Percentiles rank a stretch among this genome's conserved stretches.
Evolutionary conservation across 2,888 invertebrate genomes (phyloP).

Genomic region (Scaptomyza polygonia): DNA sequence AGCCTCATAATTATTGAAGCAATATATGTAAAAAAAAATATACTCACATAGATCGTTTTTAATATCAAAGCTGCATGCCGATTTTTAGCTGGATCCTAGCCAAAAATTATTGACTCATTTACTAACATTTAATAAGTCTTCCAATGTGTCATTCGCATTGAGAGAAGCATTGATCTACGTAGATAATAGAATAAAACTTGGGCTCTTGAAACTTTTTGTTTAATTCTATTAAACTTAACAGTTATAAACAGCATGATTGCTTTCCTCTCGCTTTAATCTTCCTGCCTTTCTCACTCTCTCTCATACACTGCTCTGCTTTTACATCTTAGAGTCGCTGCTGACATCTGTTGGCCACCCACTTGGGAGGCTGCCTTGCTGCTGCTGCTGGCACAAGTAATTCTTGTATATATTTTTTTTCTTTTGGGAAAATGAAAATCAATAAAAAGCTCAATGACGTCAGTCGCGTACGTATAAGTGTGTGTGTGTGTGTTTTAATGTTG

Average conservation of each 20-base stretch:
- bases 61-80: neutral
- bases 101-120: neutral
- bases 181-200: conserved; percentile 10
- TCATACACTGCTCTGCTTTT: neutral
- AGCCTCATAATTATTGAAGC: neutral
- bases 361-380: conserved; percentile 11
- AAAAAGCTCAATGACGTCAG: conserved; percentile 83
- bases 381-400: conserved; percentile 40
- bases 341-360: conserved; percentile 62
- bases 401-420: conserved; percentile 23
- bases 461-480: conserved; percentile 34
- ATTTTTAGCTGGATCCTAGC: neutral
- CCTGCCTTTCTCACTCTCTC: too few relatives aligned
- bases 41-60: neutral
- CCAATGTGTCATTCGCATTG: neutral
- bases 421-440: conserved; percentile 78
- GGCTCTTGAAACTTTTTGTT: neutral
- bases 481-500: conserved; percentile 20
- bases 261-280: neutral
- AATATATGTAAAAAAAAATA: neutral
- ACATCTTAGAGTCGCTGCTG: conserved; percentile 16
- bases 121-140: neutral
- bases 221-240: conserved; percentile 5
- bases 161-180: neutral
- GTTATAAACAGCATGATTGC: conserved; percentile 12